Conservation (phyloP, 2,113 vertebrate genomes). For the Coptodon rendalli region DNA sequence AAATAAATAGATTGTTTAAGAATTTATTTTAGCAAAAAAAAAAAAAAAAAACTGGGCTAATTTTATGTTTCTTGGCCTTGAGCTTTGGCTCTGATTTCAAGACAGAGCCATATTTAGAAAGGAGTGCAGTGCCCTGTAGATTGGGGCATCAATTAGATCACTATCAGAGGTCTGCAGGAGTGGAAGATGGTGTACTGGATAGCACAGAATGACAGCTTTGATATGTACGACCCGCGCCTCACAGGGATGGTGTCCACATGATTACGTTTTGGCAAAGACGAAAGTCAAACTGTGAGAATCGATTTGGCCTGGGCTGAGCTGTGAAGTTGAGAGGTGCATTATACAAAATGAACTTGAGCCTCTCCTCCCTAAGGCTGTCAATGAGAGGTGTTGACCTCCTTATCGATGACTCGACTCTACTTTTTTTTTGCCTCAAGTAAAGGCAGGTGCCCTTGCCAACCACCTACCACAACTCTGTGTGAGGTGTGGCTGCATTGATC, state of each 20-base stretch:
- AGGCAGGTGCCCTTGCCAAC: conserved; percentile 17
- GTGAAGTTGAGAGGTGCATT: conserved; percentile 39
- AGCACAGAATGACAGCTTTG: conserved; percentile 4
- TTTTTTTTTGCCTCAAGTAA: conserved; percentile 41
- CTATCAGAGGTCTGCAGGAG: conserved; percentile 20
- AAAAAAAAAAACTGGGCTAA: background rate
- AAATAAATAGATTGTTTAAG: background rate
- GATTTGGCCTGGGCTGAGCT: conserved; percentile 24
- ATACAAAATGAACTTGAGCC: conserved; percentile 48
- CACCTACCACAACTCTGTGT: background rate
- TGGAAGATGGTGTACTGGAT: conserved; percentile 3
- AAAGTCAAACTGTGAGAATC: conserved; percentile 20
- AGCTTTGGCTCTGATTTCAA: conserved; percentile 5
- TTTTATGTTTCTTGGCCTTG: background rate
- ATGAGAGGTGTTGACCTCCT: conserved; percentile 33
- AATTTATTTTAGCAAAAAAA: background rate
- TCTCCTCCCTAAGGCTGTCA: conserved; percentile 3
- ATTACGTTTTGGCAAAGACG: conserved; percentile 7
- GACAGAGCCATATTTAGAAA: conserved; percentile 45
- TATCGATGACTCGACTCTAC: conserved; percentile 49
- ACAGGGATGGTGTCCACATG: background rate
- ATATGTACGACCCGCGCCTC: background rate
- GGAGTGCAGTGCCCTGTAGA: background rate
- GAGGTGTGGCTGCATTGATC: conserved; percentile 48
- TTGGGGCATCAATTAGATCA: conserved; percentile 31